Base-by-base conservation (phyloP, 2,113 vertebrate species). In the Ramphastos sulfuratus region DNA sequence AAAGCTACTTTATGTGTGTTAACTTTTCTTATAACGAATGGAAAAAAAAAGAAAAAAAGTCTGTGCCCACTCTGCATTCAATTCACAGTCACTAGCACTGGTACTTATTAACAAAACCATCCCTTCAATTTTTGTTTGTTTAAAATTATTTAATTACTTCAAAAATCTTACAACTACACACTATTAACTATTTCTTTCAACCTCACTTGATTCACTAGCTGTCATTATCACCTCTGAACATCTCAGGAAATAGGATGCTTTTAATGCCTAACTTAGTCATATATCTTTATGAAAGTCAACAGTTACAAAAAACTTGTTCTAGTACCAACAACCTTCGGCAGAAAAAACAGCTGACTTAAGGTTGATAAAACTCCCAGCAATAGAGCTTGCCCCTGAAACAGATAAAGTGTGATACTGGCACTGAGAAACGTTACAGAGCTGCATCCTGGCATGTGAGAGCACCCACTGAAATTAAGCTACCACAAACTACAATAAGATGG, bases 401-500 rank as follows among this genome's bases (percentile, higher is more conserved):
- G 27, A 52, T 42, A 20, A 71, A 54, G 59, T 12, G 13, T 15
- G 44, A 55, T 17, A 12, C 13, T 31, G 15, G 19, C n/a, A 48
- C 20, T 6, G 55, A 44, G 35, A 37, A 87, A 85, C 25, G 13
- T 1, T 1, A 1, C 3, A 65, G 19, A 58, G 28, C 16, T 73
- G 39, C 39, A 42, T 23, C 9, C 14, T 70, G 55, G 14, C 11
- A 44, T 3, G 12, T 4, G 48, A 86, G 56, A 71, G 30, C 58
- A 25, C 20, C 17, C 37, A 30, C 73, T 24, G 59, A 35, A 44
- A 82, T 19, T 9, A 52, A 70, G n/a, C 20, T 24, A 78, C 15
- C 30, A 59, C 42, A 56, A 59, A n/a, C 30, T 20, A 1, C 0
- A 0, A 18, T 4, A 65, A 61, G 24, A 66, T 7, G 46, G 35